These are phyloP conservation scores for Danio choprae DNA, from an alignment of 2,797 vertebrate species.

Conservation along the genomic window DNA sequence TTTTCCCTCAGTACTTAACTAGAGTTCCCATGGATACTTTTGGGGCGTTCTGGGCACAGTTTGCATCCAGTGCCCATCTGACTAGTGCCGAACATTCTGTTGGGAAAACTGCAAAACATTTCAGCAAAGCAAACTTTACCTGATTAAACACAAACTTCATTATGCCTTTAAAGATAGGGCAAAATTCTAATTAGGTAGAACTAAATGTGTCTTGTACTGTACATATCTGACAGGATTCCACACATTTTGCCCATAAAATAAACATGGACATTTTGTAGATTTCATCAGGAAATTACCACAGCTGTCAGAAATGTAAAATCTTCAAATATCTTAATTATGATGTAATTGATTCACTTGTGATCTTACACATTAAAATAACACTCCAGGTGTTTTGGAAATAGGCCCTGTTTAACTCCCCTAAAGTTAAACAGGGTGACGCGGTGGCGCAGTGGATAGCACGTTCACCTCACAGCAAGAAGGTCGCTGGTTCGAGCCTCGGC, in stretches of 20 bases:
- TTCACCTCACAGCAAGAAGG: too few species aligned
- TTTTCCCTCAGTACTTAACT: slow-evolving; percentile 63
- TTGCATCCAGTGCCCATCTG: slow-evolving; percentile 48
- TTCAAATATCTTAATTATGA: background rate
- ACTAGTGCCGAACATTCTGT: slow-evolving; percentile 25
- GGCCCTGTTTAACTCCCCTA: too few species aligned
- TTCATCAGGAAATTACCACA: background rate
- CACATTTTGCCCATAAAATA: background rate
- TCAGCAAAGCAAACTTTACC: slow-evolving; percentile 18
- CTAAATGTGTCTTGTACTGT: background rate
- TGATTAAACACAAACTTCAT: background rate
- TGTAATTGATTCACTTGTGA: background rate
- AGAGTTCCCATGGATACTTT: slow-evolving; percentile 71
- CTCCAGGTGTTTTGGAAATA: too few species aligned
- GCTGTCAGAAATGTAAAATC: background rate
- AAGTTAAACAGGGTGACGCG: too few species aligned
- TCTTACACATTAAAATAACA: background rate
- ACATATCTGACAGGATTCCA: background rate
- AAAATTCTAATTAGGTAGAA: background rate
- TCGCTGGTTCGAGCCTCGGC: too few species aligned
- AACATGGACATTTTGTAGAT: background rate
- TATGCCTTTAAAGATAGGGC: background rate
- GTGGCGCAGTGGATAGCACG: too few species aligned
- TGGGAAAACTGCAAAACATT: slow-evolving; percentile 45
- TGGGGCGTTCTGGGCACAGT: slow-evolving; percentile 59